Evolutionary conservation across 2,797 vertebrate genomes (phyloP).

Genomic region (Danio kyathit): DNA sequence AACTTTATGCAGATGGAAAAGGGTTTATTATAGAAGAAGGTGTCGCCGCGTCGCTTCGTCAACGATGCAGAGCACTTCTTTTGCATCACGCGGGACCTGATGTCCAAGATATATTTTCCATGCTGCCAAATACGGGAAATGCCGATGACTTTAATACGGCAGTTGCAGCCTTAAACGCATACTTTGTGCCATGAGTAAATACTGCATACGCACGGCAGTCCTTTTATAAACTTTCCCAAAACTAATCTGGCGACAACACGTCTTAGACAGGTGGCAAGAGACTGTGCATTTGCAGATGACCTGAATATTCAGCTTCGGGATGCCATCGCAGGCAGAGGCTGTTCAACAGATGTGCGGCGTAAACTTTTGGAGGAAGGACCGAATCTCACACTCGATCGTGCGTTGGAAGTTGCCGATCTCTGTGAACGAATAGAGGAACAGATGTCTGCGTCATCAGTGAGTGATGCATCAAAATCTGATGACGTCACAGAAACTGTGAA

Average conservation of each 20-base stretch:
- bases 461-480: neutral
- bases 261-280: neutral
- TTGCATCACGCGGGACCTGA: too few relatives aligned
- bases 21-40: too few relatives aligned
- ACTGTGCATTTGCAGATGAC: neutral
- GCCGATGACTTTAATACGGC: too few relatives aligned
- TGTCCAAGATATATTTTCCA: too few relatives aligned
- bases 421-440: constrained; percentile 11
- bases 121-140: too few relatives aligned
- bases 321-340: neutral
- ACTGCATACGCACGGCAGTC: too few relatives aligned
- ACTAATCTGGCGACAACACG: neutral
- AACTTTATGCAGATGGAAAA: too few relatives aligned
- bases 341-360: neutral
- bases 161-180: too few relatives aligned
- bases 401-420: neutral
- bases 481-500: neutral
- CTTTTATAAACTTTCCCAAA: too few relatives aligned
- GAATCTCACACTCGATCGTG: neutral
- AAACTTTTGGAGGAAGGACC: constrained; percentile 5
- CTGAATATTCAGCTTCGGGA: constrained; percentile 3
- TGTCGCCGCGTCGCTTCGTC: too few relatives aligned
- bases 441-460: neutral
- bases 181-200: too few relatives aligned
- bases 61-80: too few relatives aligned